Base-by-base conservation (phyloP, 1,140 invertebrate genomes). In the Conus ventricosus region DNA sequence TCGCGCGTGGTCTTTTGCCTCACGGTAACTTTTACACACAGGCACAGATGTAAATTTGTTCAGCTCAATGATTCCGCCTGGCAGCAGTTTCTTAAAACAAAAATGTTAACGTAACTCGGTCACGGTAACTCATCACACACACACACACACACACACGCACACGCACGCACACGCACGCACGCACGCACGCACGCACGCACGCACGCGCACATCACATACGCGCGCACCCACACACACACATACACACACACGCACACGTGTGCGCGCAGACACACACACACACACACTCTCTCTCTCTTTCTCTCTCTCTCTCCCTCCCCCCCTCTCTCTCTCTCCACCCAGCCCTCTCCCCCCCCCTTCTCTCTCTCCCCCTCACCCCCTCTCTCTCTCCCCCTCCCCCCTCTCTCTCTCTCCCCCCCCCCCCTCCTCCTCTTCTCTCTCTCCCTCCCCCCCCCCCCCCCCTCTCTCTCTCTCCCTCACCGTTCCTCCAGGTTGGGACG, bases 401-500 rank as follows among this genome's bases (percentile, higher is more conserved):
- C 39, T 39, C 39, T 39, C 39, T 39, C 39, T 39, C 39, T 39
- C 39, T 39, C 39, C 3, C 39, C 3, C 39, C 3, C 39, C 3
- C 39, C 39, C 3, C 39, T 39, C 39, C 39, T 3, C 39, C 39
- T 3, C 39, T 3, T 39, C 39, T 39, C 39, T 60, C 57, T 8
- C 8, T 15, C 11, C 67, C 15, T 1, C 15, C 67, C 8, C 57
- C 4, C 57, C 4, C 57, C 4, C 57, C 4, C 57, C 4, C 57
- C 4, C 57, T 11, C 57, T 15, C 8, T 11, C 57, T 11, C 57
- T 8, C 57, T 15, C 57, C 3, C 76, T 10, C 86, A 93, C 93
- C 92, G 92, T 55, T 92, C 88, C 27, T 88, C 92, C 23, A 94
- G 76, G 78, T 93, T 93, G 27, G 92, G 91, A 78, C 88, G 90